Evolutionary conservation across 2,113 vertebrate species (phyloP).

Genomic region (Progne subis): DNA sequence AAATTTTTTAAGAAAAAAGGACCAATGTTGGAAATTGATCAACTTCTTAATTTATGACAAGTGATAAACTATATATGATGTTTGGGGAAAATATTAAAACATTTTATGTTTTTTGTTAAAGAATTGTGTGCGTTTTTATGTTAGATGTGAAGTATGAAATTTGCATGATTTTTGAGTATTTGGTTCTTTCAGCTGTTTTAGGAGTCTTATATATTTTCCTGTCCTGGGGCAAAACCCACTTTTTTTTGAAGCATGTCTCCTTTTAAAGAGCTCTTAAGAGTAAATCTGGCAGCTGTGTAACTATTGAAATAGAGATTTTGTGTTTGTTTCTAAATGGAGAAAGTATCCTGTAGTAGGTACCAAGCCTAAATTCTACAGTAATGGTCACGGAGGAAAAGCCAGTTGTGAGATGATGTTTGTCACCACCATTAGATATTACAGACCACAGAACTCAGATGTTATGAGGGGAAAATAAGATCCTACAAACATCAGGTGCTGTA

Average conservation of each 20-base stretch:
- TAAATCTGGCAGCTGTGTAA: neutral
- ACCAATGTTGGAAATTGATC: neutral
- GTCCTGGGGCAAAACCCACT: accelerated
- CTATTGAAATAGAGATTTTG: neutral
- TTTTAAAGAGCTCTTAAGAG: neutral
- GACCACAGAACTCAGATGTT: neutral
- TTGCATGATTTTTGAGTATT: neutral
- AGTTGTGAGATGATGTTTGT: neutral
- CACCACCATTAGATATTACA: neutral
- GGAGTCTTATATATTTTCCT: neutral
- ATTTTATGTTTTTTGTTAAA: neutral
- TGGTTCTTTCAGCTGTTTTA: neutral
- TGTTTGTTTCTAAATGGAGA: neutral
- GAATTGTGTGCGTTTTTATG: neutral
- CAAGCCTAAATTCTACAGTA: neutral
- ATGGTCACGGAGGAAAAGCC: neutral
- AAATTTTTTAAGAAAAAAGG: neutral
- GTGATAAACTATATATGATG: neutral
- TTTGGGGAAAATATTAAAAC: neutral
- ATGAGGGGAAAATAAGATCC: neutral
- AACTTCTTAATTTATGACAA: neutral
- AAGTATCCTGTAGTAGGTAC: neutral
- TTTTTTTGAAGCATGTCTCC: neutral
- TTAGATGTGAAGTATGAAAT: neutral
- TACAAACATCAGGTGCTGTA: neutral